phyloP scores from a whole-genome alignment of 2,888 invertebrate species.

The Nephrotoma flavescens region DNA sequence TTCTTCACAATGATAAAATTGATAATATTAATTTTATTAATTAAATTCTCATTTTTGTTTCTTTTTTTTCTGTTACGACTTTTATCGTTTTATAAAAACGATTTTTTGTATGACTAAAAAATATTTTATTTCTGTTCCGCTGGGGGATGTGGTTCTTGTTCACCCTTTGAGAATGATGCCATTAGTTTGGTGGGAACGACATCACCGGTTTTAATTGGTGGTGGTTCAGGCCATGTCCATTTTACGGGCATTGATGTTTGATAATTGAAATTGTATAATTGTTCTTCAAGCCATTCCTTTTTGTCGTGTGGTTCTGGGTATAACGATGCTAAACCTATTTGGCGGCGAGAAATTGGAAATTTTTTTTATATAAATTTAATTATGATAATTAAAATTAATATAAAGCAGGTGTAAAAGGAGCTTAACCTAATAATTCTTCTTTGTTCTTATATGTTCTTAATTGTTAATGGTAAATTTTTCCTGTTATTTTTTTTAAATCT shows the following conservation, averaged over 20 bases:
- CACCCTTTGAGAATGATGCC: conserved; percentile 1
- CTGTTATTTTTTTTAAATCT: background rate
- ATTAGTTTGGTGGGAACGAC: background rate
- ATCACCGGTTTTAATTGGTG: conserved; percentile 27
- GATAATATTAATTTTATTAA: background rate
- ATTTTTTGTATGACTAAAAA: background rate
- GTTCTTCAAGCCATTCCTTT: conserved; percentile 49
- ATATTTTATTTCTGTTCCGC: background rate
- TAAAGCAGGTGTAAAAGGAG: background rate
- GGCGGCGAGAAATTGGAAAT: conserved; percentile 7
- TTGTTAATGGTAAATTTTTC: background rate
- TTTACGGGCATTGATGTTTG: conserved; percentile 58
- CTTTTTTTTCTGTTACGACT: background rate
- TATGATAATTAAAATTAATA: conserved; percentile 5
- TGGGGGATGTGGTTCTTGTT: conserved; percentile 1
- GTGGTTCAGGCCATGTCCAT: conserved; percentile 43
- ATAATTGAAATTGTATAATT: conserved; percentile 67
- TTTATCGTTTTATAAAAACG: background rate
- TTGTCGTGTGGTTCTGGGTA: conserved; percentile 76
- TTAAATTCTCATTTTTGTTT: background rate
- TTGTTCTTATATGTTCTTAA: background rate
- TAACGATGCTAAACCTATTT: conserved; percentile 60
- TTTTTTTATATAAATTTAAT: background rate
- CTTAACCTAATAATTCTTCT: background rate
- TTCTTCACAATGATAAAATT: background rate